A percentile compares a stretch with the other conserved stretches of the same genome.
phyloP scores from a whole-genome alignment of 2,888 invertebrate species.

The Lochmaea capreae region DNA sequence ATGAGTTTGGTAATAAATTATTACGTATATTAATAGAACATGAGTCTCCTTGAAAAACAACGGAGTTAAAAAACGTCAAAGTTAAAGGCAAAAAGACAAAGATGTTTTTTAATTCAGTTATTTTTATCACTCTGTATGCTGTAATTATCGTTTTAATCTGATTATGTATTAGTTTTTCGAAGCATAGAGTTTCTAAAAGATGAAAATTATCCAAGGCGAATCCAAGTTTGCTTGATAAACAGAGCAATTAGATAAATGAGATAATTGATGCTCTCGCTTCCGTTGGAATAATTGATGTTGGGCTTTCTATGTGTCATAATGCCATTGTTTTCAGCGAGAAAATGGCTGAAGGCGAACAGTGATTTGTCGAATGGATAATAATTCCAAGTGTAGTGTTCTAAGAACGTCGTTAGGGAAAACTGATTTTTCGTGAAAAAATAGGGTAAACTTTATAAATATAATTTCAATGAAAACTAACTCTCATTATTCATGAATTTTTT shows the following conservation, averaged over 20 bases:
- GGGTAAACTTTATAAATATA: no score
- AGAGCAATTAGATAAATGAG: not conserved
- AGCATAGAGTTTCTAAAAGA: not conserved
- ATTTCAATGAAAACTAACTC: no score
- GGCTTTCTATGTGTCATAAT: slow-evolving; percentile 2
- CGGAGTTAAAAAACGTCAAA: no score
- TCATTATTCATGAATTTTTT: no score
- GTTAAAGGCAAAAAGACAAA: no score
- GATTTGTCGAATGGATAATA: not conserved
- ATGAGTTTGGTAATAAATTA: no score
- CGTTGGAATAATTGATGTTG: not conserved
- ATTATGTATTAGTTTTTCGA: not conserved
- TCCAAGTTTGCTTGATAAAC: slow-evolving; percentile 1
- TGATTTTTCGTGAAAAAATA: not conserved
- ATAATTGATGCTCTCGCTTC: not conserved
- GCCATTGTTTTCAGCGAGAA: not conserved
- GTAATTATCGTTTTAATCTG: not conserved
- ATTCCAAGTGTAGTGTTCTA: not conserved
- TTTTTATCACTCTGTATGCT: not conserved
- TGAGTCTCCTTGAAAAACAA: no score
- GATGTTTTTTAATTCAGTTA: no score
- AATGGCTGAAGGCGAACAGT: not conserved
- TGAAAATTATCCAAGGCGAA: not conserved
- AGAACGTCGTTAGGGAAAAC: not conserved
- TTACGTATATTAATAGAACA: no score